Evolutionary conservation across 2,113 vertebrate species (phyloP).

Genomic region (Baryphthengus martii): DNA sequence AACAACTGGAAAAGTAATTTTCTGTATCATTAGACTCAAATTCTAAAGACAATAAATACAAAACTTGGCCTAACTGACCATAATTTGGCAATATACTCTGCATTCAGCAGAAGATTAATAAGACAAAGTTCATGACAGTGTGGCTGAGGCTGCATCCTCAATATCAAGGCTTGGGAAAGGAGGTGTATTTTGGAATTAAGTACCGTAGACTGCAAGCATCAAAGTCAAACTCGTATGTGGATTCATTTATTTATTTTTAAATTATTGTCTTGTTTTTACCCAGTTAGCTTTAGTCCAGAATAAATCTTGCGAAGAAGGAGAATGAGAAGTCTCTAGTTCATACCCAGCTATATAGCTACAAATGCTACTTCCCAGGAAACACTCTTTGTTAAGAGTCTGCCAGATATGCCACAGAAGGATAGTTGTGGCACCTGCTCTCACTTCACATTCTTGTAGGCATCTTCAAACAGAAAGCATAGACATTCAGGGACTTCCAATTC

Average conservation of each 20-base stretch:
- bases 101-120: neutral
- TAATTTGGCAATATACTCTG: neutral
- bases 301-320: neutral
- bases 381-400: neutral
- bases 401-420: neutral
- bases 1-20: neutral
- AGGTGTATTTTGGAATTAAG: neutral
- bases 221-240: neutral
- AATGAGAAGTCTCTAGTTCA: neutral
- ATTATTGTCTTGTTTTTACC: neutral
- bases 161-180: neutral
- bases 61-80: neutral
- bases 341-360: neutral
- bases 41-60: neutral
- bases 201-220: neutral
- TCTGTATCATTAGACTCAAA: neutral
- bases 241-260: neutral
- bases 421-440: neutral
- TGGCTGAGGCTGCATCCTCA: neutral
- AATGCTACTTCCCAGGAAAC: neutral
- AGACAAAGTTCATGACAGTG: neutral
- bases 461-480: neutral
- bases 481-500: neutral
- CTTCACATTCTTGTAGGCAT: neutral
- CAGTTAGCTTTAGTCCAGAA: neutral